These are phyloP conservation scores for Erythrocercus mccallii DNA, from an alignment of 2,113 vertebrate genomes.

Conservation along the genomic window DNA sequence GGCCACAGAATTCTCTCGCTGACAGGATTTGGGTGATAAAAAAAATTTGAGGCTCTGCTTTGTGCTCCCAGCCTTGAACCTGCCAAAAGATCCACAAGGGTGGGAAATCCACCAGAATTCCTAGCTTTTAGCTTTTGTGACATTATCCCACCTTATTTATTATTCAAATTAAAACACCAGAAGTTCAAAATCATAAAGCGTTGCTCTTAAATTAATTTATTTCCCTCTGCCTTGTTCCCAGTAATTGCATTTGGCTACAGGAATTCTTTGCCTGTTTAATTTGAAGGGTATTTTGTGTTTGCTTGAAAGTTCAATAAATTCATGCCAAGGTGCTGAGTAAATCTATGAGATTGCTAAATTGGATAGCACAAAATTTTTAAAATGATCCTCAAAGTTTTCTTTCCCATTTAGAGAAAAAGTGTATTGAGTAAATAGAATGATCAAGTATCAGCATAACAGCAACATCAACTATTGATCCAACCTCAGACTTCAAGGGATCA, in stretches of 20 bases:
- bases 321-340: not conserved
- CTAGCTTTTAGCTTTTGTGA: not conserved
- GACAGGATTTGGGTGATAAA: not conserved
- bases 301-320: not conserved
- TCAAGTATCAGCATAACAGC: not conserved
- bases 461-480: not conserved
- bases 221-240: not conserved
- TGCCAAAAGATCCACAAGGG: not conserved
- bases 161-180: not conserved
- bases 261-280: not conserved
- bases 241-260: not conserved
- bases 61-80: not conserved
- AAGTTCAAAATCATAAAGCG: not conserved
- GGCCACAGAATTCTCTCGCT: not conserved
- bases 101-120: not conserved
- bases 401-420: not conserved
- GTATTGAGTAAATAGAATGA: not conserved
- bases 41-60: not conserved
- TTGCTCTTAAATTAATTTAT: not conserved
- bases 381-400: not conserved
- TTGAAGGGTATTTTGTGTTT: not conserved
- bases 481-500: not conserved
- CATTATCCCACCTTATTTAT: not conserved
- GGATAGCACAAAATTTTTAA: not conserved
- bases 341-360: not conserved